phyloP scores from a whole-genome alignment of 2,888 invertebrate genomes.

The Lepidochitona cinerea region DNA sequence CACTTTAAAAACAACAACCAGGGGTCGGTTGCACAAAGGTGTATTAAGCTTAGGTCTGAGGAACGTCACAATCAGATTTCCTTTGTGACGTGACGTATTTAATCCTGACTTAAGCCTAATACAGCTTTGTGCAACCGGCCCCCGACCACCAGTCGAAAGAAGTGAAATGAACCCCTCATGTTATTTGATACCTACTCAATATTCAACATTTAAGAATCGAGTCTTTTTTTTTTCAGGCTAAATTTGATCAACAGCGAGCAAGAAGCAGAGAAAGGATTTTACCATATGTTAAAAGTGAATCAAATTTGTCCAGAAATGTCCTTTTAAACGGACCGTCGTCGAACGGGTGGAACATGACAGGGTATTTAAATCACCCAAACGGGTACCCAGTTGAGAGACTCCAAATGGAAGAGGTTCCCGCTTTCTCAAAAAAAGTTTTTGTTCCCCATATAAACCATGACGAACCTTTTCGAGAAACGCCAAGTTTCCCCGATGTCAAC shows the following conservation, averaged over 20 bases:
- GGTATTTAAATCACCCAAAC: neutral
- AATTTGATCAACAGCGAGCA: constrained; percentile 78
- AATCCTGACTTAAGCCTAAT: too few relatives aligned
- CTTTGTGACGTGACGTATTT: too few relatives aligned
- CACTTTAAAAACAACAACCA: too few relatives aligned
- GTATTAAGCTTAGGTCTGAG: too few relatives aligned
- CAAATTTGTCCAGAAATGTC: constrained; percentile 14
- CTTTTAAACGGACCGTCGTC: neutral
- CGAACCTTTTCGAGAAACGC: neutral
- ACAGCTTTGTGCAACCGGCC: too few relatives aligned
- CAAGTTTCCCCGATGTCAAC: neutral
- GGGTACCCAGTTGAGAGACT: neutral
- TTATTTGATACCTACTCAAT: too few relatives aligned
- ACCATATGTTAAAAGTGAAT: constrained; percentile 71
- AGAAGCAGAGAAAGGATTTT: constrained; percentile 74
- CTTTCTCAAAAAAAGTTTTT: neutral
- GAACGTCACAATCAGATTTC: too few relatives aligned
- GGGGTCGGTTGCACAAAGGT: too few relatives aligned
- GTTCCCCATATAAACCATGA: neutral
- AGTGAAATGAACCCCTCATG: too few relatives aligned
- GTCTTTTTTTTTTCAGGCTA: constrained; percentile 74
- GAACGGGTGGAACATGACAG: neutral
- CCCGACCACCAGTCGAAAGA: too few relatives aligned
- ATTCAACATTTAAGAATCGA: neutral
- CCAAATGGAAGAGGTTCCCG: neutral